phyloP scores from a whole-genome alignment of 2,888 invertebrate genomes.

The Caradrina kadenii region DNA sequence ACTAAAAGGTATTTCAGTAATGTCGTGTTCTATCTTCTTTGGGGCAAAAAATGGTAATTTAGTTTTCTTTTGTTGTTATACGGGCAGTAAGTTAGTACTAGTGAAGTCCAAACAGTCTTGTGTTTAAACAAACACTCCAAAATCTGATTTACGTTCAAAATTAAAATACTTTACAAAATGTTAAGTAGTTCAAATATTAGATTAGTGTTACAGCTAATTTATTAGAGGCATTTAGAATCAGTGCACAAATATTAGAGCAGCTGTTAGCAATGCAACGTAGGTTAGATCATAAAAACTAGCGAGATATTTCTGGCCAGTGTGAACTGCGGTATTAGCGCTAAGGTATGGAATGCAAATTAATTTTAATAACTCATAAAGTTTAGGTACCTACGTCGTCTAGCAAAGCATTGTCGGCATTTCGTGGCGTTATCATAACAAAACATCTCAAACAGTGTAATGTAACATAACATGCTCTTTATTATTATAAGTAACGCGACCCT shows the following conservation, averaged over 20 bases:
- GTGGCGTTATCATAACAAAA: slow-evolving; percentile 44
- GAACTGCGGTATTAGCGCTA: slow-evolving; percentile 28
- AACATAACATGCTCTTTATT: slow-evolving; percentile 51
- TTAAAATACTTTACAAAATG: background rate
- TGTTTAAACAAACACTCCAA: background rate
- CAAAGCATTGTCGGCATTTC: slow-evolving; percentile 21
- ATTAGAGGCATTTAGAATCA: background rate
- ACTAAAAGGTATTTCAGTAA: slow-evolving; percentile 11
- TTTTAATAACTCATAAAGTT: slow-evolving; percentile 52
- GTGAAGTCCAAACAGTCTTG: background rate
- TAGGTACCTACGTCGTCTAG: slow-evolving; percentile 17
- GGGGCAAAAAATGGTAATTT: background rate
- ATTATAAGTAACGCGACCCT: slow-evolving; percentile 72
- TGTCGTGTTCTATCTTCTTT: slow-evolving; percentile 41
- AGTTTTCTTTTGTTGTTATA: background rate
- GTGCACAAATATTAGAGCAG: slow-evolving; percentile 7
- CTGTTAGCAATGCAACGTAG: slow-evolving; percentile 3
- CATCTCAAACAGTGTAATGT: slow-evolving; percentile 60
- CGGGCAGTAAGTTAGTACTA: background rate
- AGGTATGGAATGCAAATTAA: slow-evolving; percentile 39
- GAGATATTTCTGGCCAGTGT: slow-evolving; percentile 27
- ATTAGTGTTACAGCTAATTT: background rate
- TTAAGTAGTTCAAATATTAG: background rate
- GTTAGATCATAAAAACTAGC: slow-evolving; percentile 25
- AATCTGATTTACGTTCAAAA: slow-evolving; percentile 5